phyloP scores from a whole-genome alignment of 92 coral and sea anemone genomes.

The Epizoanthus scotinus region DNA sequence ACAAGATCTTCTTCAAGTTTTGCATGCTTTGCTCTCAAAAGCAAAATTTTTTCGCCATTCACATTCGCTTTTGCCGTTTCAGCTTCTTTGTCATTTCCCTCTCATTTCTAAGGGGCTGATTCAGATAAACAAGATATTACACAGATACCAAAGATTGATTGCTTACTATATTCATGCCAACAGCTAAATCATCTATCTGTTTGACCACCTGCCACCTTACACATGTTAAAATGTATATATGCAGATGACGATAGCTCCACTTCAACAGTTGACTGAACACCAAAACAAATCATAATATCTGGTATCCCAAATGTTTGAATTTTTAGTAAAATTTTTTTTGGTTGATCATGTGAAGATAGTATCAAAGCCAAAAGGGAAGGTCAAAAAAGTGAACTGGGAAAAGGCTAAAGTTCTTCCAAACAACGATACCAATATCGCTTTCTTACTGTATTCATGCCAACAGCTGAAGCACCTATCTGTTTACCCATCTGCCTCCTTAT shows the following conservation, averaged over 20 bases:
- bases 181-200: slow-evolving; percentile 28
- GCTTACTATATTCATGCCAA: slow-evolving; percentile 12
- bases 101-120: slow-evolving; percentile 8
- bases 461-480: slow-evolving; percentile 27
- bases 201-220: slow-evolving; percentile 14
- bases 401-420: too few relatives aligned
- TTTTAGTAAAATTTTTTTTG: too few relatives aligned
- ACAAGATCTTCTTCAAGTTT: slow-evolving; percentile 16
- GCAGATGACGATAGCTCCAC: slow-evolving; percentile 16
- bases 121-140: neutral
- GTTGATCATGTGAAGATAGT: too few relatives aligned
- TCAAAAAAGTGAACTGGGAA: too few relatives aligned
- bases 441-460: slow-evolving; percentile 14
- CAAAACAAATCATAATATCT: slow-evolving; percentile 12
- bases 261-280: slow-evolving; percentile 14
- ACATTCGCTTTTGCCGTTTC: slow-evolving; percentile 10
- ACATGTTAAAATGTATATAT: neutral
- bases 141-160: slow-evolving; percentile 9
- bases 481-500: slow-evolving; percentile 13
- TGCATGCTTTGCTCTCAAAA: neutral
- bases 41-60: neutral
- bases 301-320: too few relatives aligned
- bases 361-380: too few relatives aligned
- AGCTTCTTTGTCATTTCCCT: slow-evolving; percentile 1
- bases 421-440: slow-evolving; percentile 11